Conservation (phyloP, 2,888 invertebrate species). For the Diadegma fenestrale region DNA sequence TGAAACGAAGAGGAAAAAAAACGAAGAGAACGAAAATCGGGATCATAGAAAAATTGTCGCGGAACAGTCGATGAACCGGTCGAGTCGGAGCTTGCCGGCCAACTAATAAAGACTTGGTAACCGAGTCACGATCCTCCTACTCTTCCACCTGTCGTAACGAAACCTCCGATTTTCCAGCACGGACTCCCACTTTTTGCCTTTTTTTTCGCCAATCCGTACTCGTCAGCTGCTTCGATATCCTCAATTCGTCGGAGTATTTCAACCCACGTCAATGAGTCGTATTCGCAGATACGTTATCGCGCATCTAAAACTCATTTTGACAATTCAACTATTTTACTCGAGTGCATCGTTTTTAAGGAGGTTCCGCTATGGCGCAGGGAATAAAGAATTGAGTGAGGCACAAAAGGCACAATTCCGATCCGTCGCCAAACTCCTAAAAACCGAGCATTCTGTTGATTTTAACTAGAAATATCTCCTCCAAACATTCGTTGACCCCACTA, state of each 20-base stretch:
- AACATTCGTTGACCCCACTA: too few relatives aligned
- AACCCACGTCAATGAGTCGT: neutral
- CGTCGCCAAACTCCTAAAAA: too few relatives aligned
- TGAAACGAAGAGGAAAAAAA: neutral
- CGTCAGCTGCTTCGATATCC: slow-evolving; percentile 1
- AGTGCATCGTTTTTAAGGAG: too few relatives aligned
- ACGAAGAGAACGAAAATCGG: slow-evolving; percentile 8
- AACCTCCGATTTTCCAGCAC: slow-evolving; percentile 51
- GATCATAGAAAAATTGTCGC: slow-evolving; percentile 32
- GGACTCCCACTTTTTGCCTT: slow-evolving; percentile 54
- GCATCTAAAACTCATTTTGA: neutral
- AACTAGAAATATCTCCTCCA: too few relatives aligned
- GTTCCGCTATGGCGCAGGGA: too few relatives aligned
- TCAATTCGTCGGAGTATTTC: neutral
- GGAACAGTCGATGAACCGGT: slow-evolving; percentile 71
- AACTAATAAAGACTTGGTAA: slow-evolving; percentile 77
- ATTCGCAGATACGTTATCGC: neutral
- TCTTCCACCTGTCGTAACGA: slow-evolving; percentile 71
- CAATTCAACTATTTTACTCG: neutral
- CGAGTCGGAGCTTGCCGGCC: slow-evolving; percentile 73
- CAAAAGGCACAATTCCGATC: too few relatives aligned
- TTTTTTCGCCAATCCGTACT: slow-evolving; percentile 5
- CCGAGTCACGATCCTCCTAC: slow-evolving; percentile 65
- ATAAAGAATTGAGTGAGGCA: too few relatives aligned
- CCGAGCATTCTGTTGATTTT: too few relatives aligned